These are phyloP conservation scores for Menura novaehollandiae DNA, from an alignment of 2,113 vertebrate genomes.

Conservation along the genomic window DNA sequence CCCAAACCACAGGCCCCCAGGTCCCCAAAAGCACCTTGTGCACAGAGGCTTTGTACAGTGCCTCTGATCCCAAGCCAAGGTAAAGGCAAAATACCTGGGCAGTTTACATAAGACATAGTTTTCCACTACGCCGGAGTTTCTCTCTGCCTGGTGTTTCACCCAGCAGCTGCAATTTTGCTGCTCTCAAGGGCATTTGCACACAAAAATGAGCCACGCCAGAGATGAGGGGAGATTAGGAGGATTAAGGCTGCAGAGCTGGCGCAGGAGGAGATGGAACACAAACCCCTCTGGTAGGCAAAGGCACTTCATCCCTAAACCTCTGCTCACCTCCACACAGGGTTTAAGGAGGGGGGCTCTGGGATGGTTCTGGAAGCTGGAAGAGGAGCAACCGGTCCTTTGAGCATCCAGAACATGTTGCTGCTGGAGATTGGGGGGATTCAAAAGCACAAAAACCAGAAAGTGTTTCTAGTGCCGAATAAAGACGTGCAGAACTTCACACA, in stretches of 20 bases:
- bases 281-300: neutral
- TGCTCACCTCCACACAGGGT: neutral
- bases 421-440: neutral
- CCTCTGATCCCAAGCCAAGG: neutral
- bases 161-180: neutral
- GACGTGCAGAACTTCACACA: accelerated
- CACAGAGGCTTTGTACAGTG: neutral
- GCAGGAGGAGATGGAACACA: neutral
- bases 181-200: constrained; percentile 35
- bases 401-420: accelerated
- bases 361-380: neutral
- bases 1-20: neutral
- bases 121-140: neutral
- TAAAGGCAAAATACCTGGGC: neutral
- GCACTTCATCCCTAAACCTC: neutral
- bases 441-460: neutral
- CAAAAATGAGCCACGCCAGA: constrained; percentile 31
- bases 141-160: neutral
- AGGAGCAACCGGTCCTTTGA: accelerated
- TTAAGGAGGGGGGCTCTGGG: neutral
- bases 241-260: constrained; percentile 13
- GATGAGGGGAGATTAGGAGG: constrained; percentile 20
- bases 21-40: neutral
- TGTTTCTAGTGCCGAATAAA: neutral
- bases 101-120: constrained; percentile 23